A percentile compares a stretch with the other conserved stretches of the same genome.
Evolutionary conservation across 2,888 invertebrate species (phyloP).

Genomic region (Thymelicus acteon): DNA sequence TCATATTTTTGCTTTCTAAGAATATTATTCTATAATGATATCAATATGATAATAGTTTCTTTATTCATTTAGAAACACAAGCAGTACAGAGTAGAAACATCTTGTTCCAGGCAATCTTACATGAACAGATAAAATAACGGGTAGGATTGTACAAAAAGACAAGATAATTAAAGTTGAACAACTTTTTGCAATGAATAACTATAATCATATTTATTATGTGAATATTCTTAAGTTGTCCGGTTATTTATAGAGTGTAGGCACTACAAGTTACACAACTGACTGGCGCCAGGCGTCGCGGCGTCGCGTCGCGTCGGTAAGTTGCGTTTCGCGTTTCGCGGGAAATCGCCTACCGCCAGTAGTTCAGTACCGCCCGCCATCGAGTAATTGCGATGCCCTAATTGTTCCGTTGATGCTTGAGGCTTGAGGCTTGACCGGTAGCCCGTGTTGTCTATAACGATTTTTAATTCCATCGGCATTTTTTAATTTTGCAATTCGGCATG

Average conservation of each 20-base stretch:
- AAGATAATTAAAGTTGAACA: slow-evolving; percentile 8
- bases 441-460: slow-evolving; percentile 34
- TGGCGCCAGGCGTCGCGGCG: slow-evolving; percentile 78
- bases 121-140: background rate
- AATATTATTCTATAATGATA: no score
- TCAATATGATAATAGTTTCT: no score
- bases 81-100: background rate
- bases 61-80: no score
- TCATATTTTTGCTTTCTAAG: no score
- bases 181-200: slow-evolving; percentile 12
- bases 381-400: slow-evolving; percentile 82
- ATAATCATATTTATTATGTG: slow-evolving; percentile 12
- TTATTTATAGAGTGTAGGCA: slow-evolving; percentile 21
- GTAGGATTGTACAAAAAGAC: background rate
- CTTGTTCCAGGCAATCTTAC: background rate
- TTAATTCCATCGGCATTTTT: slow-evolving; percentile 30
- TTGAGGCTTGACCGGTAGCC: slow-evolving; percentile 54
- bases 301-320: slow-evolving; percentile 61
- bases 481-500: slow-evolving; percentile 22
- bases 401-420: slow-evolving; percentile 59
- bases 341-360: slow-evolving; percentile 64
- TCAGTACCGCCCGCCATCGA: slow-evolving; percentile 68
- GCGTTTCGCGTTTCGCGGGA: slow-evolving; percentile 51
- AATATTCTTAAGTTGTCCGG: slow-evolving; percentile 17
- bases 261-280: slow-evolving; percentile 72